phyloP scores from a whole-genome alignment of 1,140 invertebrate species.

The Augochlora pura region DNA sequence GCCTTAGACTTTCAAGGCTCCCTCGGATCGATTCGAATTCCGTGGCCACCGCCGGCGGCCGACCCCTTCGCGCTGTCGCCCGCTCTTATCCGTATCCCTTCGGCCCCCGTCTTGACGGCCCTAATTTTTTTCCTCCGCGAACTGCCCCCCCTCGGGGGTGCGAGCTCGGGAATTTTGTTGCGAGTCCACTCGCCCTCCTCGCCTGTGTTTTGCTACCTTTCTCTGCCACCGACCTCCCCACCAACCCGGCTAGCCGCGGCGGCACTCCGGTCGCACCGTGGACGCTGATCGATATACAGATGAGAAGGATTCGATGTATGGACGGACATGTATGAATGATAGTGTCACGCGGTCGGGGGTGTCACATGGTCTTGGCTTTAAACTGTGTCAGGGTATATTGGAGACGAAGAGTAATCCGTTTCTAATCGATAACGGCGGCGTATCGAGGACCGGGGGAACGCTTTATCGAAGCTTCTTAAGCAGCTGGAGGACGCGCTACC shows the following conservation, averaged over 20 bases:
- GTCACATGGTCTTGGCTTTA: conserved; percentile 54
- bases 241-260: not conserved
- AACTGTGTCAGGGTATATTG: conserved; percentile 48
- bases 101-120: not conserved
- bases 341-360: conserved; percentile 61
- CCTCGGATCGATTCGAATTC: conserved; percentile 71
- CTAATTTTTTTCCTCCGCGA: not conserved
- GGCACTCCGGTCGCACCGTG: conserved; percentile 32
- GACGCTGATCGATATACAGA: conserved; percentile 51
- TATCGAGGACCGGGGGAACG: not conserved
- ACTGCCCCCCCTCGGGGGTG: not conserved
- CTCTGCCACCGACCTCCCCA: not conserved
- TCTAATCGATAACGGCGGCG: conserved; percentile 20
- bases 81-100: conserved; percentile 1
- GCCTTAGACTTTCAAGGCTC: conserved; percentile 77
- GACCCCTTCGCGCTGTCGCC: conserved; percentile 1
- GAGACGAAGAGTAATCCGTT: conserved; percentile 33
- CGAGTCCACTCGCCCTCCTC: conserved; percentile 21
- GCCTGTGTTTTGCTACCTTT: conserved; percentile 42
- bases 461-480: too few species aligned
- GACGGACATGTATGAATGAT: conserved; percentile 62
- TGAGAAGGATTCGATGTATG: conserved; percentile 57
- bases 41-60: conserved; percentile 4
- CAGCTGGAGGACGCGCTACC: not conserved
- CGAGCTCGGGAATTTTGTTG: conserved; percentile 30